Conservation (phyloP, 2,797 vertebrate species). For the Chiloscyllium punctatum region DNA sequence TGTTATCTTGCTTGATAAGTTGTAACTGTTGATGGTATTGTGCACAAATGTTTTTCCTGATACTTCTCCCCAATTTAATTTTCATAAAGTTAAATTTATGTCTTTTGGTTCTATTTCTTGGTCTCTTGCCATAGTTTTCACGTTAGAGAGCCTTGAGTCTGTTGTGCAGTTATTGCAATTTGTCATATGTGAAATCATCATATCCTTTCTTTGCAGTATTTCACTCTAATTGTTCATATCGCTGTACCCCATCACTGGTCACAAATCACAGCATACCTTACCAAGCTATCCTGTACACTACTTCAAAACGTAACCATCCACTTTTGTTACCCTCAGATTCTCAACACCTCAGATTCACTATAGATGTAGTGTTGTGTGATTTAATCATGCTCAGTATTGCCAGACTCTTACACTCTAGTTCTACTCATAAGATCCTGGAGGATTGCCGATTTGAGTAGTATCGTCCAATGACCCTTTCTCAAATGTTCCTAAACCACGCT, state of each 20-base stretch:
- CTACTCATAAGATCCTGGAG: neutral
- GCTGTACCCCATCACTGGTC: neutral
- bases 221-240: neutral
- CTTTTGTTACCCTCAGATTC: neutral
- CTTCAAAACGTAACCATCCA: neutral
- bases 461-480: too few relatives aligned
- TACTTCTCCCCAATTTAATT: neutral
- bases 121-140: neutral
- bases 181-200: neutral
- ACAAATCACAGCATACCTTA: too few relatives aligned
- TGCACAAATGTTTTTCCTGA: neutral
- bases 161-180: neutral
- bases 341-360: neutral
- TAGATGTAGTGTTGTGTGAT: too few relatives aligned
- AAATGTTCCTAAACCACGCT: neutral
- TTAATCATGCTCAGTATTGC: neutral
- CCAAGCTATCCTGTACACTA: neutral
- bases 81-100: neutral
- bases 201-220: neutral
- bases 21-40: neutral
- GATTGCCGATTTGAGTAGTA: neutral
- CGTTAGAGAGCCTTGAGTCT: neutral
- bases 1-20: neutral
- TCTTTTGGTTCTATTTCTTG: neutral
- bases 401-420: neutral